Evolutionary conservation across 2,797 vertebrate species (phyloP).

Genomic region (Darevskia mixta): DNA sequence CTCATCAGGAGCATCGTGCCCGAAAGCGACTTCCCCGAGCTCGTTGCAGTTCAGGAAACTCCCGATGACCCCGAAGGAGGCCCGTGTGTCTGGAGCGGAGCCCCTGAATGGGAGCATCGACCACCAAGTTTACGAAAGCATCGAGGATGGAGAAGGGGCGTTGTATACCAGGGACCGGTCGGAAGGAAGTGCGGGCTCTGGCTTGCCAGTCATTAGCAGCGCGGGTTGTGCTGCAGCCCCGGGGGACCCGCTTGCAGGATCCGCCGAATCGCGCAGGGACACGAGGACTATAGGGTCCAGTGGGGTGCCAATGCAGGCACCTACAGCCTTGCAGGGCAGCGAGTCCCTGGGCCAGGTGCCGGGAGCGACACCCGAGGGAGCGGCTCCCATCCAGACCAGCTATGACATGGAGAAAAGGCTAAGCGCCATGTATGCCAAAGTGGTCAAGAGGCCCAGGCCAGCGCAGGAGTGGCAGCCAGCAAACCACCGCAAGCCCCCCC

Average conservation of each 20-base stretch:
- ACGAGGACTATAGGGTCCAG: neutral
- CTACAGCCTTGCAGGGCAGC: no score
- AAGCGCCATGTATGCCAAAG: slow-evolving; percentile 38
- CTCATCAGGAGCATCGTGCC: accelerated
- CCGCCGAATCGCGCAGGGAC: neutral
- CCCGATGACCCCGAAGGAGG: neutral
- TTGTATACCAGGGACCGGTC: no score
- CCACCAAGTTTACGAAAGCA: slow-evolving; percentile 51
- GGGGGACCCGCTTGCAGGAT: no score
- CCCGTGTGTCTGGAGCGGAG: accelerated
- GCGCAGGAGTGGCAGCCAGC: accelerated
- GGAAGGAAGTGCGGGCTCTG: neutral
- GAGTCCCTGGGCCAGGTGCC: neutral
- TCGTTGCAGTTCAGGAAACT: slow-evolving; percentile 48
- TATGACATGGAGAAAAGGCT: slow-evolving; percentile 11
- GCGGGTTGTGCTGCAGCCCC: no score
- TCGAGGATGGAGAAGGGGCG: neutral
- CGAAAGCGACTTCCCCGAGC: neutral
- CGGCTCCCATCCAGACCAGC: accelerated
- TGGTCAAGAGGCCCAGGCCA: slow-evolving; percentile 9
- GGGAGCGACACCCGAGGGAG: accelerated
- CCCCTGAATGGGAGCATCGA: accelerated
- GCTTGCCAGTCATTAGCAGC: neutral
- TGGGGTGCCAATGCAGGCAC: neutral
- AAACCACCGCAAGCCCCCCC: accelerated